phyloP scores from a whole-genome alignment of 2,797 vertebrate genomes.

The Eidolon dupreanum region DNA sequence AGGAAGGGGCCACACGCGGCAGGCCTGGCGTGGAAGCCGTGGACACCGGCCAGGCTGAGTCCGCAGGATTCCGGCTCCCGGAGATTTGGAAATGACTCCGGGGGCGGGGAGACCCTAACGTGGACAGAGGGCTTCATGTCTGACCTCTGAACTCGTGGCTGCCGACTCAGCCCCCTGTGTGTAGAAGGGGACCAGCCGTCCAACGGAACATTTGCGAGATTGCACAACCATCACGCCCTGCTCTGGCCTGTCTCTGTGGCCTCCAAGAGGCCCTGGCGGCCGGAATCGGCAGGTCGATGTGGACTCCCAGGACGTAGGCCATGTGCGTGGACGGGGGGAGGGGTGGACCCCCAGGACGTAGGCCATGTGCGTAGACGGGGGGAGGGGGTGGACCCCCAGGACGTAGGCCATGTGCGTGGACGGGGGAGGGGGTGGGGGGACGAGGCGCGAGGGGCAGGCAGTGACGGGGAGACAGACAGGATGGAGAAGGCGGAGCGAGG shows the following conservation, averaged over 20 bases:
- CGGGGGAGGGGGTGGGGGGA: accelerated
- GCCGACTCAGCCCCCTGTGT: background rate
- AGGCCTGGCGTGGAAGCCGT: background rate
- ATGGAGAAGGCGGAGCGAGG: background rate
- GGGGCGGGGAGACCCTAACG: no score
- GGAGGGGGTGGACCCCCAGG: no score
- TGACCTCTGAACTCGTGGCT: background rate
- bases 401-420: no score
- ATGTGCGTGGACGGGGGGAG: accelerated
- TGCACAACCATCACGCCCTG: background rate
- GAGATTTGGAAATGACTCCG: background rate
- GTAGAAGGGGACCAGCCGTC: background rate
- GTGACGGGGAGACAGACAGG: background rate
- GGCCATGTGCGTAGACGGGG: no score
- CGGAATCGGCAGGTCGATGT: no score
- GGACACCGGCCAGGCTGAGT: background rate
- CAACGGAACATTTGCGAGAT: background rate
- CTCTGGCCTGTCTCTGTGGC: background rate
- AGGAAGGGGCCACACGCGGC: background rate
- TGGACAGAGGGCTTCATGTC: background rate
- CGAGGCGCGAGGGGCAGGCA: accelerated
- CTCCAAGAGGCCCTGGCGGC: background rate
- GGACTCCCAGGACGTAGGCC: background rate
- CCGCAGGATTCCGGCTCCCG: background rate
- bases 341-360: no score